Percentiles rank a stretch among this genome's conserved stretches.
phyloP scores from a whole-genome alignment of 1,140 invertebrate species.

The Augochlora pura region DNA sequence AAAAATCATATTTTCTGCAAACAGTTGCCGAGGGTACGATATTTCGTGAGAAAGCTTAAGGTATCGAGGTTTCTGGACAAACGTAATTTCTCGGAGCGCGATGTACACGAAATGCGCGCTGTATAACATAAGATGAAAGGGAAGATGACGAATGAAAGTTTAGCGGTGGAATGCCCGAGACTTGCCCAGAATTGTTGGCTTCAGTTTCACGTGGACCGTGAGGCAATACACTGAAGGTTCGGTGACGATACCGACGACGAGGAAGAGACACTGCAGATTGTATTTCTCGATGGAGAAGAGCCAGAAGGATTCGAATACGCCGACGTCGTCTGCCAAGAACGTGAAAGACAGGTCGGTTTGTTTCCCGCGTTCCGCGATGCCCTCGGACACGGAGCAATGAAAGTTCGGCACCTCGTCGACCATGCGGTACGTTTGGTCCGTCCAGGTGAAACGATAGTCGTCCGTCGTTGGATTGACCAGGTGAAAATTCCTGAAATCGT shows the following conservation, averaged over 20 bases:
- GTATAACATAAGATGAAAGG: background rate
- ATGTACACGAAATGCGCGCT: too few species aligned
- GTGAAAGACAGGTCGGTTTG: slow-evolving; percentile 69
- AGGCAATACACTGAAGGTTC: slow-evolving; percentile 74
- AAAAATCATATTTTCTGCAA: too few species aligned
- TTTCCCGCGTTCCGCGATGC: slow-evolving; percentile 70
- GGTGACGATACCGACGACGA: slow-evolving; percentile 73
- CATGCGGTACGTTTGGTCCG: slow-evolving; percentile 46
- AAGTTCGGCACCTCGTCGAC: slow-evolving; percentile 68
- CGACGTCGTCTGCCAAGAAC: slow-evolving; percentile 72
- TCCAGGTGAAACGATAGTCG: slow-evolving; percentile 73
- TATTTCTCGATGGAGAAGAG: slow-evolving; percentile 75
- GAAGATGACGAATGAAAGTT: background rate
- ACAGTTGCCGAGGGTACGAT: too few species aligned
- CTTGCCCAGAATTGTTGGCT: slow-evolving; percentile 69
- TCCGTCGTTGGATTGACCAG: slow-evolving; percentile 76
- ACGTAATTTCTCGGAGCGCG: too few species aligned
- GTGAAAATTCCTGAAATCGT: slow-evolving; percentile 66
- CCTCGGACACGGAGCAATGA: slow-evolving; percentile 69
- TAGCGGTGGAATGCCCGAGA: background rate
- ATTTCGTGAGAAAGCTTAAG: too few species aligned
- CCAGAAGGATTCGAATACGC: slow-evolving; percentile 77
- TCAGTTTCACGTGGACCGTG: slow-evolving; percentile 66
- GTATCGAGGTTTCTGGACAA: too few species aligned
- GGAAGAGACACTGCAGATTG: slow-evolving; percentile 70